Evolutionary conservation across 1,140 invertebrate genomes (phyloP).

Genomic region (Ganaspis sp.): DNA sequence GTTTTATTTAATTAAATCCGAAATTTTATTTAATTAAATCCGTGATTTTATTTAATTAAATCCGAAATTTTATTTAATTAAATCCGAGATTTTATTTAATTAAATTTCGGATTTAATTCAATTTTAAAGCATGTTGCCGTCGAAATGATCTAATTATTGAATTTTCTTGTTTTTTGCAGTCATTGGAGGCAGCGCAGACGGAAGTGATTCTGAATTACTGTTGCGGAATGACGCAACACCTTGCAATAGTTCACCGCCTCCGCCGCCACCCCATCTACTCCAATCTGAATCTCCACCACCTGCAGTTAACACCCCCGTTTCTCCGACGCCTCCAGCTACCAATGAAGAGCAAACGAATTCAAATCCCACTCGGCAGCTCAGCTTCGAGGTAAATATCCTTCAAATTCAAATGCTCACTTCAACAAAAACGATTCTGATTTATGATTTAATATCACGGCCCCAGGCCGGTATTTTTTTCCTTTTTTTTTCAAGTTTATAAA

Average conservation of each 20-base stretch:
- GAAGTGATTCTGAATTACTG: constrained; percentile 72
- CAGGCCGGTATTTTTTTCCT: background rate
- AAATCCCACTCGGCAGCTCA: constrained; percentile 69
- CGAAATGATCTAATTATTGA: constrained; percentile 23
- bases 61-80: no score
- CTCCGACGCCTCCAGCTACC: constrained; percentile 59
- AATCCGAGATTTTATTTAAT: no score
- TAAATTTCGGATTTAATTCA: no score
- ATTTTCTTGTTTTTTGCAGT: constrained; percentile 58
- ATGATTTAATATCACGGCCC: constrained; percentile 9
- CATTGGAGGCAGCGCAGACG: constrained; percentile 69
- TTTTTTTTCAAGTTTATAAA: background rate
- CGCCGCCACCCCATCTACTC: constrained; percentile 52
- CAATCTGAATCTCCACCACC: constrained; percentile 62
- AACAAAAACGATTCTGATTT: background rate
- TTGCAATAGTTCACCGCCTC: constrained; percentile 66
- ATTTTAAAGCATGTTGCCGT: no score
- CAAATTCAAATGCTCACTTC: constrained; percentile 27
- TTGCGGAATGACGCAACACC: constrained; percentile 65
- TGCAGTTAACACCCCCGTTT: constrained; percentile 55
- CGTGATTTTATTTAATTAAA: no score
- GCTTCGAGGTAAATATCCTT: constrained; percentile 65
- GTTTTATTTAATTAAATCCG: no score
- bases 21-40: no score
- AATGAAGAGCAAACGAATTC: constrained; percentile 67